These are phyloP conservation scores for Gallinago solitaria DNA, from an alignment of 2,797 vertebrate genomes.

Conservation along the genomic window DNA sequence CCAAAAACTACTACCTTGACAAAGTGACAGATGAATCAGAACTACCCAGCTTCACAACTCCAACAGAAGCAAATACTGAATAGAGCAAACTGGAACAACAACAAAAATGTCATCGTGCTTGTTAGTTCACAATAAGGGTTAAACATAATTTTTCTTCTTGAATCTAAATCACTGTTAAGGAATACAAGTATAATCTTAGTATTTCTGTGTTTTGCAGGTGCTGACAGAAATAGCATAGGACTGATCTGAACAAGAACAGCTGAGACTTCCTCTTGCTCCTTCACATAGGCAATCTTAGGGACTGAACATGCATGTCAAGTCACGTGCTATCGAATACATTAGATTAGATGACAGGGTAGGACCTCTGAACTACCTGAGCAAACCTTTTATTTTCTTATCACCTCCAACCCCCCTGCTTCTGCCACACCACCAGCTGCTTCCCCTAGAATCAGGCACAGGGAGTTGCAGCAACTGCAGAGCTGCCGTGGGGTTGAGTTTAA, in stretches of 20 bases:
- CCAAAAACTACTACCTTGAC: neutral
- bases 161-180: neutral
- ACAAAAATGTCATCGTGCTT: neutral
- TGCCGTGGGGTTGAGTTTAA: neutral
- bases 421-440: neutral
- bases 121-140: neutral
- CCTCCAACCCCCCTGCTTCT: neutral
- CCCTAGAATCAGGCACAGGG: neutral
- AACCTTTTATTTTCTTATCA: neutral
- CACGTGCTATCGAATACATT: neutral
- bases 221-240: neutral
- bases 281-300: fast-evolving
- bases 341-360: neutral
- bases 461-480: neutral
- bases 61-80: neutral
- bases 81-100: neutral
- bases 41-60: neutral
- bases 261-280: neutral
- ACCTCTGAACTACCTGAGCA: neutral
- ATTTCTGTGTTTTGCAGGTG: neutral
- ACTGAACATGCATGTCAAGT: fast-evolving
- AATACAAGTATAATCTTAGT: neutral
- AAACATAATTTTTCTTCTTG: neutral
- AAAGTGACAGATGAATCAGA: neutral
- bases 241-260: neutral